Evolutionary conservation across 2,797 vertebrate species (phyloP).

Genomic region (Phalloptychus januarius): DNA sequence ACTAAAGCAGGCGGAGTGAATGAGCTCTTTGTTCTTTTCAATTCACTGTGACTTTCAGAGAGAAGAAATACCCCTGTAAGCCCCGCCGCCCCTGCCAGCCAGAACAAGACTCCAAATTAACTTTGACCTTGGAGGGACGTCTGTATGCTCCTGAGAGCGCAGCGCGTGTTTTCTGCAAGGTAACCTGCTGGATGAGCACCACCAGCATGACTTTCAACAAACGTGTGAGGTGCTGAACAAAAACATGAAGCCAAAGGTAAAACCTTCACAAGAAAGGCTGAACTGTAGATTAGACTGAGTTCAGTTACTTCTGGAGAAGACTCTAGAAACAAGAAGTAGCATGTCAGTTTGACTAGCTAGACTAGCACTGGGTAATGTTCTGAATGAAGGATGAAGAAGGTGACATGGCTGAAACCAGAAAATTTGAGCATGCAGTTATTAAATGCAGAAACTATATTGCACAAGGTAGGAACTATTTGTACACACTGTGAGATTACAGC

Average conservation of each 20-base stretch:
- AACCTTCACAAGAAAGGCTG: background rate
- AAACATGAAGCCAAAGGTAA: background rate
- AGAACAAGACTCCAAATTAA: slow-evolving; percentile 5
- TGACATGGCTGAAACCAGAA: too few species aligned
- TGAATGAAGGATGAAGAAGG: too few species aligned
- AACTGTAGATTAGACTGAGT: background rate
- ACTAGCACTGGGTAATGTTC: too few species aligned
- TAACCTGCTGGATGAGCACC: slow-evolving; percentile 5
- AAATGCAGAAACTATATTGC: too few species aligned
- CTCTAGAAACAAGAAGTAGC: background rate
- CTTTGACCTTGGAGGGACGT: slow-evolving; percentile 42
- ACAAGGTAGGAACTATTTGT: background rate
- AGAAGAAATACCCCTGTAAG: slow-evolving; percentile 2
- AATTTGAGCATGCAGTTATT: too few species aligned
- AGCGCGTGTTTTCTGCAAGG: slow-evolving; percentile 4
- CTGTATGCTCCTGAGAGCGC: background rate
- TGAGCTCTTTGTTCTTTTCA: slow-evolving; percentile 56
- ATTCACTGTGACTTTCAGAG: slow-evolving; percentile 37
- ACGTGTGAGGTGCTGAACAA: background rate
- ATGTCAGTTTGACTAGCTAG: too few species aligned
- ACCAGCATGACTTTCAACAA: background rate
- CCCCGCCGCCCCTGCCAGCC: background rate
- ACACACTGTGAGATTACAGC: background rate
- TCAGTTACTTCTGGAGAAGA: background rate
- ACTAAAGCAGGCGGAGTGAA: slow-evolving; percentile 31